phyloP scores from a whole-genome alignment of 2,888 invertebrate species.

The Orchesellides sinensis region DNA sequence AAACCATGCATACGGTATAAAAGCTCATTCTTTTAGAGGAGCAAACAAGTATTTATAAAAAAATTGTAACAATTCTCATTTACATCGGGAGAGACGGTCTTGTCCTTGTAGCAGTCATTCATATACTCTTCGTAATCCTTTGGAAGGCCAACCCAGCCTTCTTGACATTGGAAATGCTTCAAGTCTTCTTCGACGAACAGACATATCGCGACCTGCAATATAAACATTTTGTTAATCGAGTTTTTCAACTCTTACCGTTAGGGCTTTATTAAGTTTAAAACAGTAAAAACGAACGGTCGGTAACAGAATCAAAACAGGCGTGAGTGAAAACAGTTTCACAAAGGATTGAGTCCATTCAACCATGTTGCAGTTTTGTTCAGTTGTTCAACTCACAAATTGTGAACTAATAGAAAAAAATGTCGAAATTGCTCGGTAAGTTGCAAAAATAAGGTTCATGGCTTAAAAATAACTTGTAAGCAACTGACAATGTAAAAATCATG shows the following conservation, averaged over 20 bases:
- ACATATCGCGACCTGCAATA: not conserved
- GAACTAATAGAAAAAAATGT: no score
- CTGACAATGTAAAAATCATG: no score
- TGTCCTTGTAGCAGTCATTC: constrained; percentile 15
- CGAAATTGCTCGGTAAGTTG: no score
- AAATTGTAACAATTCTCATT: not conserved
- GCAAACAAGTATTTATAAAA: not conserved
- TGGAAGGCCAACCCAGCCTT: constrained; percentile 13
- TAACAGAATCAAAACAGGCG: no score
- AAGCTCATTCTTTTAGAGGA: not conserved
- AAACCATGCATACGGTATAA: not conserved
- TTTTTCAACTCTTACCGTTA: not conserved
- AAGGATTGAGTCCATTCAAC: no score
- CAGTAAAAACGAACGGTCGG: no score
- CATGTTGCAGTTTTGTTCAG: no score
- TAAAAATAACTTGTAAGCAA: no score
- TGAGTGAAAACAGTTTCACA: no score
- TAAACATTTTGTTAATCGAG: not conserved
- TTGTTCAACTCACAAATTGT: no score
- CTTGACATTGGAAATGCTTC: constrained; percentile 4
- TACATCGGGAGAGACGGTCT: not conserved
- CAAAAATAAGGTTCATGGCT: no score
- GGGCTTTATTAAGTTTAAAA: no score
- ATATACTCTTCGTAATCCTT: not conserved
- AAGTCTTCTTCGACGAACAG: constrained; percentile 10